Evolutionary conservation across 1,140 invertebrate species (phyloP), one percentile per base, ranked within the genome.

Genomic region (Adelges cooleyi): DNA sequence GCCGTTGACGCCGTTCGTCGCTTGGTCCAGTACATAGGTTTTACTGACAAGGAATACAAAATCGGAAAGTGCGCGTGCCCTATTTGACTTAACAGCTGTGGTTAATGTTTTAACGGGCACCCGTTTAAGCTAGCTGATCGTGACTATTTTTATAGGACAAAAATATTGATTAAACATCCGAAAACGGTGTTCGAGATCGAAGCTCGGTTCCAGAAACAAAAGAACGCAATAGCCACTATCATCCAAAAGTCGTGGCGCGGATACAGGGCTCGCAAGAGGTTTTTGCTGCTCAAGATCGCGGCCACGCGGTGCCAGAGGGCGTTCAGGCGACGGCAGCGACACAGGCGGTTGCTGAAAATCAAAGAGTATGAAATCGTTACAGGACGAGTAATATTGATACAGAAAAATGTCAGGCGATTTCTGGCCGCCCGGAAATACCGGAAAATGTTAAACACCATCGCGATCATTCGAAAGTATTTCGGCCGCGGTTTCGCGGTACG

Each of bases 131-230:
- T 3, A 15, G 44, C 5, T 48, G 22, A 4, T 18, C 18, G 8
- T 1, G 6, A 15, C n/a, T 17, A 8, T 56, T 10, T 56, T 27
- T 51, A 0, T 25, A 62, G 56, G 17, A 62, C 38, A 15, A 62
- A 62, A 48, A 33, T 62, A 1, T 27, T 62, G 40, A 62, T 62
- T 4, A 62, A 62, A 62, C 13, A 33, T 2, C 56, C 56, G 5
- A 22, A n/a, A 1, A 62, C 25, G 1, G 17, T 62, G 27, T 62
- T 62, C 18, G 56, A 62, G 4, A 62, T 62, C 13, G 56, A 62
- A 62, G 22, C 42, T 10, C 56, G 56, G 15, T 62, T 48, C 11
- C 56, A 48, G 8, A 8, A 11, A 0, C 5, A 11, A 0, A 62
- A 46, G 1, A 40, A 62, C 42, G 2, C 9, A 25, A 27, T 62